Conservation (phyloP, 2,113 vertebrate genomes). For the Equus przewalskii region DNA sequence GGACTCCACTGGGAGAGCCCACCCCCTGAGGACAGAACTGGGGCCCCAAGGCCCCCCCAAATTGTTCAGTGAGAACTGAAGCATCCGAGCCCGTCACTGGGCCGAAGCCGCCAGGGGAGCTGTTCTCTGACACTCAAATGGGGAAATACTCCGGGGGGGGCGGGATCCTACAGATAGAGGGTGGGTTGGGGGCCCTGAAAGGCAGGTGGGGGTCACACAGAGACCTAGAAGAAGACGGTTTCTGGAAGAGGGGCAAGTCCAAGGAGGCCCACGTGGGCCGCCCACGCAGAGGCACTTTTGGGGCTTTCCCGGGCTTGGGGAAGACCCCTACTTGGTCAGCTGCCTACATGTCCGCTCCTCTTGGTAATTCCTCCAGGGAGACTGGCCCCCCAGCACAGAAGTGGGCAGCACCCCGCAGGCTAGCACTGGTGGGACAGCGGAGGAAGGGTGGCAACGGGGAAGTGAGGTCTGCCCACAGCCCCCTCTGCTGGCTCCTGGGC, state of each 20-base stretch:
- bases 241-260: background rate
- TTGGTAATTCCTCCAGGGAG: background rate
- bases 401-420: accelerated
- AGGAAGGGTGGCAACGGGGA: accelerated
- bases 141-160: background rate
- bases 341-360: accelerated
- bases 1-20: background rate
- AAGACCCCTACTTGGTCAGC: background rate
- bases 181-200: background rate
- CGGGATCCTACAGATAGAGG: accelerated
- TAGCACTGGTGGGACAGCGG: accelerated
- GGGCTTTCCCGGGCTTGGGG: no score
- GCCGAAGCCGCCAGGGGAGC: background rate
- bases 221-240: background rate
- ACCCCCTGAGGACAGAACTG: background rate
- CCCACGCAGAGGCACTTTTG: background rate
- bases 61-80: background rate
- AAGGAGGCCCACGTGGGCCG: accelerated
- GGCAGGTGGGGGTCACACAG: accelerated
- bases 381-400: background rate
- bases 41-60: background rate
- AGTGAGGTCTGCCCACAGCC: no score
- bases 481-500: background rate
- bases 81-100: background rate
- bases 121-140: background rate